A percentile compares a stretch with the other conserved stretches of the same genome.
These are phyloP conservation scores for Nomada ruficornis DNA, from an alignment of 2,888 invertebrate species.

Conservation along the genomic window DNA sequence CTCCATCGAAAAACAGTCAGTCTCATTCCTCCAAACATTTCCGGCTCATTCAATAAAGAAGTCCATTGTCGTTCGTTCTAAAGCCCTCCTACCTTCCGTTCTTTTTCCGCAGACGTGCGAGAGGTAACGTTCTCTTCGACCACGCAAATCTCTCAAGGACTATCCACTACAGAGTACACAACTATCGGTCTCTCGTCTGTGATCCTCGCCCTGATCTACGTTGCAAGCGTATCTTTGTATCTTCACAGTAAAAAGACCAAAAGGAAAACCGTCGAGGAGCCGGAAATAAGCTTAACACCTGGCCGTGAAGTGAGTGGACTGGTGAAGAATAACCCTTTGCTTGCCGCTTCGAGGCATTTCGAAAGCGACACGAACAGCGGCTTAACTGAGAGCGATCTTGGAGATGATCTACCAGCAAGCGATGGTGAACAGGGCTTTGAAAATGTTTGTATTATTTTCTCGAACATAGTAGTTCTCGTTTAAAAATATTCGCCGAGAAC, in stretches of 20 bases:
- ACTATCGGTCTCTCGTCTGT: conserved; percentile 93
- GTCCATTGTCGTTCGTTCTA: not conserved
- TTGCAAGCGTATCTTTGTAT: conserved; percentile 93
- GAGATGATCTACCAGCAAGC: conserved; percentile 77
- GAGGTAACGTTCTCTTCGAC: conserved; percentile 91
- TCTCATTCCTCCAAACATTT: conserved; percentile 40
- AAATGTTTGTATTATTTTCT: conserved; percentile 69
- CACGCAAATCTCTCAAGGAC: conserved; percentile 86
- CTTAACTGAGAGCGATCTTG: conserved; percentile 78
- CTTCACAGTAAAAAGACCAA: conserved; percentile 90
- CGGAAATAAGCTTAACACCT: conserved; percentile 81
- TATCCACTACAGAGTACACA: conserved; percentile 91
- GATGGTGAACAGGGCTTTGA: conserved; percentile 79
- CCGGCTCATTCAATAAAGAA: not conserved
- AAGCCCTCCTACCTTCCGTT: not conserved
- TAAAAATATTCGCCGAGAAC: too few species aligned
- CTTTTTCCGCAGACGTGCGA: conserved; percentile 88
- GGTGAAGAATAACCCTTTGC: conserved; percentile 91
- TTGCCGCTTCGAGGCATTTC: conserved; percentile 88
- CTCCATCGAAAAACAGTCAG: conserved; percentile 89
- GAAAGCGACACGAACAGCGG: conserved; percentile 80
- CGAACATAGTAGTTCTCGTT: not conserved
- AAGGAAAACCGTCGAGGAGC: conserved; percentile 74
- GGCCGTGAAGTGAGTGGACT: conserved; percentile 88
- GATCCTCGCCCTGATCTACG: conserved; percentile 94